Base-by-base conservation (phyloP, 2,113 vertebrate species). In the Prolemur simus region DNA sequence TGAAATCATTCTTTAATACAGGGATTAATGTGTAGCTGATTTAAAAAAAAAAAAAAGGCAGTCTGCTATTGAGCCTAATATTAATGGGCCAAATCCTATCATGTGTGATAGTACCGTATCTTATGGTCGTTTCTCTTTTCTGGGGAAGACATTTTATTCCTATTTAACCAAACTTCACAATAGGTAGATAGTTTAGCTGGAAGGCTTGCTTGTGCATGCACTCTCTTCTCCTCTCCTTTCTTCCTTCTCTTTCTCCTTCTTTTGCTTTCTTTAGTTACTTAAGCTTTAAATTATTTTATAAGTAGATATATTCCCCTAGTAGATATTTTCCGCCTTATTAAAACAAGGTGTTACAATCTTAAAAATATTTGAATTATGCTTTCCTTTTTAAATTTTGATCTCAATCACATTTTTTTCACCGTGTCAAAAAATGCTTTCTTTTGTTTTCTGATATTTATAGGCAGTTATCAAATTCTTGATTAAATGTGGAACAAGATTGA, bases 301-400 rank as follows among this genome's bases (percentile, higher is more conserved):
- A 66, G 32, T 73, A 89, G 9, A 25, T 88, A 23, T 81, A 58
- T 83, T 66, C 47, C 29, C 21, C 49, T 54, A 66, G 37, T 73
- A 89, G 9, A 25, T 88, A 29, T 81, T 58, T 83, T 66, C 47
- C 29, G 17, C 49, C 88, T 96, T 66, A 94, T 76, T 92, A 92
- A 58, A 86, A 86, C 15, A 20, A 58, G 37, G 25, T 34, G 6
- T 74, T 27, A 69, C 4, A 42, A 1, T 63, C 47, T 89, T 32
- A n/a, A 89, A 92, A 94, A 66, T 71, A 76, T 63, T 87, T 81
- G 64, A 94, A 91, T 77, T 95, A 60, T 71, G 21, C 15, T 92
- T 68, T 91, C 13, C 47, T 29, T 86, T 58, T 94, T 32, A 63
- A 49, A 71, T 37, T 73, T 84, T 71, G 23, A n/a, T 85, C 91